phyloP scores from a whole-genome alignment of 2,797 vertebrate species.

The Zenarchopterus dispar region DNA sequence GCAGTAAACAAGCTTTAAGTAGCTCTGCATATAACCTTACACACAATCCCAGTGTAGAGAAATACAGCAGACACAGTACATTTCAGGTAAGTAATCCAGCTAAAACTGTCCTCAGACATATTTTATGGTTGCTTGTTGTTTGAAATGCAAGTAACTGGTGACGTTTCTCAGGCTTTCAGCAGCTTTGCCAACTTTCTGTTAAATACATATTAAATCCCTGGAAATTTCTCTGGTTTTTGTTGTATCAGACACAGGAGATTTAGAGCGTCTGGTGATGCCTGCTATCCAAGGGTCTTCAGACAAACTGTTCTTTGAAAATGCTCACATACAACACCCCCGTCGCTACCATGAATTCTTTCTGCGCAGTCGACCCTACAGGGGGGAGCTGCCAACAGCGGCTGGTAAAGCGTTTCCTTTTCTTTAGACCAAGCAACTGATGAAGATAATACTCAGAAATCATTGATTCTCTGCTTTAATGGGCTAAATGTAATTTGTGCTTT shows the following conservation, averaged over 20 bases:
- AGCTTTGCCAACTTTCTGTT: background rate
- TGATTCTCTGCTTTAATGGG: background rate
- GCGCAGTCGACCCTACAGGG: slow-evolving; percentile 59
- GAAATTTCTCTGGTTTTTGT: slow-evolving; percentile 5
- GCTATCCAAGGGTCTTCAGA: slow-evolving; percentile 15
- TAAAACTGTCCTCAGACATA: too few relatives aligned
- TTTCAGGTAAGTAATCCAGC: slow-evolving; percentile 17
- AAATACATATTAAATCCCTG: too few relatives aligned
- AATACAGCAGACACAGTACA: slow-evolving; percentile 15
- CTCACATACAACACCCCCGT: slow-evolving; percentile 16
- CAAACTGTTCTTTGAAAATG: slow-evolving; percentile 62
- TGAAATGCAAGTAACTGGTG: too few relatives aligned
- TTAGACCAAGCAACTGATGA: background rate
- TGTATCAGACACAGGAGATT: slow-evolving; percentile 3
- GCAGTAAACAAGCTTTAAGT: slow-evolving; percentile 69
- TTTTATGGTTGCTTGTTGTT: too few relatives aligned
- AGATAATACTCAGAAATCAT: background rate
- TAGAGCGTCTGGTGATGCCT: slow-evolving; percentile 26
- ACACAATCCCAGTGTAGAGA: slow-evolving; percentile 6
- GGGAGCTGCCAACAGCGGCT: slow-evolving; percentile 74
- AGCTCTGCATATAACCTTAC: slow-evolving; percentile 10
- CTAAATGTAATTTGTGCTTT: background rate
- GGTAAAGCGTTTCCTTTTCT: slow-evolving; percentile 59
- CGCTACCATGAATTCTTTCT: slow-evolving; percentile 48
- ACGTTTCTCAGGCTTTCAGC: too few relatives aligned